Base-by-base conservation (phyloP, 2,113 vertebrate species). In the Neogobius melanostomus region DNA sequence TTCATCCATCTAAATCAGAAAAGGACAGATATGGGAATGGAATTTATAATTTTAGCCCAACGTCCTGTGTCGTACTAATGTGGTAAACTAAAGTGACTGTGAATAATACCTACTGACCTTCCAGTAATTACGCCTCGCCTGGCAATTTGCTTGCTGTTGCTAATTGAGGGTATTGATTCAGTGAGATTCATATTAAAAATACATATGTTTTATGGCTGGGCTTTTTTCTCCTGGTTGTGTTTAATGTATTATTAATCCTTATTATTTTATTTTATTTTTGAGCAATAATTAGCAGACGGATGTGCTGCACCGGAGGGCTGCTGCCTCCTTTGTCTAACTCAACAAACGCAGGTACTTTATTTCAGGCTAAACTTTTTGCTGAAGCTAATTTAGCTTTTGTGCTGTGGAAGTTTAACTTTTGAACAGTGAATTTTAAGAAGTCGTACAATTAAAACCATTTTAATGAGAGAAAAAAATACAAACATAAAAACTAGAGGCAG, bases 1-100 rank as follows among this genome's bases (percentile, higher is more conserved):
- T 98, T 95, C 97, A 98, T 98, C 96, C 95, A 98, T 98, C 96
- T 98, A 96, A 96, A 98, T 98, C 96, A 97, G 95, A 95, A 96
- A 95, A 94, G 94, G 95, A 98, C 95, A 96, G 95, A 97, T 96
- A 97, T 96, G 96, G 95, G 96, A 95, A 97, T 96, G 94, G 97
- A 97, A 98, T 98, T 95, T 95, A 96, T 98, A 98, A 97, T 98
- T 90, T 97, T 91, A 95, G 95, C 96, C 95, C 94, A 89, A 92
- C 93, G 83, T 96, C 94, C 95, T 95, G 95, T 98, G 96, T 97
- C 93, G 94, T 96, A 89, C 85, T 96, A 96, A 97, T 94, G 94
- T 95, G 94, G 97, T 98, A 98, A 98, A 97, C 96, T 95, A 95
- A 97, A 97, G 94, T 97, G 96, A 97, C 96, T 97, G 94, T 95